phyloP scores from a whole-genome alignment of 2,888 invertebrate species.

The Drosophila parthenogenetica region DNA sequence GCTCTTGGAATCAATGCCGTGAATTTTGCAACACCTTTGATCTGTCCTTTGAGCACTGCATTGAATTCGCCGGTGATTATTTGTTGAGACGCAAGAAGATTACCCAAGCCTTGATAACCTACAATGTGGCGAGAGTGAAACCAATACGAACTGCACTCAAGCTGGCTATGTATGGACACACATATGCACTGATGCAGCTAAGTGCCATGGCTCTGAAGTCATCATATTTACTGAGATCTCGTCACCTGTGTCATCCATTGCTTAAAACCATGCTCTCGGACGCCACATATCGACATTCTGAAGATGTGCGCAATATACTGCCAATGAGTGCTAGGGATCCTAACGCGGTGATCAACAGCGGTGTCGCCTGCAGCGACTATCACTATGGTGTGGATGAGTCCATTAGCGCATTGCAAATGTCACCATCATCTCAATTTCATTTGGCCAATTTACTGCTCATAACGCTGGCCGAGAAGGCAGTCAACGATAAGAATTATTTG shows the following conservation, averaged over 20 bases:
- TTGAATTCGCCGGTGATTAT: slow-evolving; percentile 93
- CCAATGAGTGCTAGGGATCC: slow-evolving; percentile 55
- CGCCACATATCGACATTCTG: slow-evolving; percentile 83
- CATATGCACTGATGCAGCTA: slow-evolving; percentile 84
- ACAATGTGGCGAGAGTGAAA: slow-evolving; percentile 89
- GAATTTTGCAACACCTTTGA: slow-evolving; percentile 85
- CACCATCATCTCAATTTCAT: slow-evolving; percentile 85
- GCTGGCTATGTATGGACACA: slow-evolving; percentile 85
- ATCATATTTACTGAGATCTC: slow-evolving; percentile 82
- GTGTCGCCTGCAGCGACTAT: slow-evolving; percentile 83
- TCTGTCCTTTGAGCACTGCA: slow-evolving; percentile 84
- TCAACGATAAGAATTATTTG: slow-evolving; percentile 84
- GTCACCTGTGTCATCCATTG: slow-evolving; percentile 77
- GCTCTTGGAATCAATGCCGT: slow-evolving; percentile 83
- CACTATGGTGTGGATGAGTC: slow-evolving; percentile 83
- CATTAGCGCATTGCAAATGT: slow-evolving; percentile 84
- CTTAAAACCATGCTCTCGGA: slow-evolving; percentile 79
- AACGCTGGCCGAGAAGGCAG: slow-evolving; percentile 84
- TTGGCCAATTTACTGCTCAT: slow-evolving; percentile 84
- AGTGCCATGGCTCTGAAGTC: slow-evolving; percentile 85
- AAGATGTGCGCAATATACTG: slow-evolving; percentile 80
- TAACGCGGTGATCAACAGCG: slow-evolving; percentile 68
- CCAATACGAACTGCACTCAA: slow-evolving; percentile 85
- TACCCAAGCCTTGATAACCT: slow-evolving; percentile 91
- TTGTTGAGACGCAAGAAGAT: slow-evolving; percentile 90